Evolutionary conservation across 2,888 invertebrate species (phyloP), one percentile per base, ranked within the genome.

Genomic region (Gortyna flavago): DNA sequence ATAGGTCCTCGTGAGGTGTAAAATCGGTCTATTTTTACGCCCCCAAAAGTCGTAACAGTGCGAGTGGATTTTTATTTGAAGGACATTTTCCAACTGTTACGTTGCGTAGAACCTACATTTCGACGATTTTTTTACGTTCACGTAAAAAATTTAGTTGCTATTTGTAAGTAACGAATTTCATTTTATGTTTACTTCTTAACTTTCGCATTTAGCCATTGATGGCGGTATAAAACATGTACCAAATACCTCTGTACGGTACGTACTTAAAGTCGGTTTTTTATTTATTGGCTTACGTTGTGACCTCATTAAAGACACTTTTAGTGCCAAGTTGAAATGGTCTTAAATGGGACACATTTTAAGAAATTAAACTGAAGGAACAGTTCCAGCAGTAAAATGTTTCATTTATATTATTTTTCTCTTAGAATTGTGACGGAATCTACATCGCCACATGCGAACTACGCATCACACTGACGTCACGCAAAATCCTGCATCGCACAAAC

Each of bases 1-100:
- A 91, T 91, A 90, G 92, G 91, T 92, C 90, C 92, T 93, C 91
- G 93, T 88, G 93, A 95, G 94, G 95, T 95, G 96, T 94, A 93
- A 95, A 95, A 95, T 95, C 92, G 92, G 93, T 94, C 93, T 94
- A 95, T 95, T 96, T 95, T 96, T 95, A 95, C 93, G 93, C 92
- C 91, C 90, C 91, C 89, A 88, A 90, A 89, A 89, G 93, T 93
- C 92, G 94, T 96, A 94, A 95, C 92, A 92, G 72, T 92, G 90
- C 91, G 90, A 94, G 92, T 94, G 92, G 93, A 92, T 93, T 95
- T 95, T 95, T 95, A 96, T 95, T 94, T 85, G 92, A 88, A 91
- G 89, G 93, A 92, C 93, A 94, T 90, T 94, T 94, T 92, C 91
- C 70, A 93, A 93, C 91, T 92, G 93, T 92, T 90, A 91, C 90